Evolutionary conservation across 2,888 invertebrate genomes (phyloP).

Genomic region (Pherbina coryleti): DNA sequence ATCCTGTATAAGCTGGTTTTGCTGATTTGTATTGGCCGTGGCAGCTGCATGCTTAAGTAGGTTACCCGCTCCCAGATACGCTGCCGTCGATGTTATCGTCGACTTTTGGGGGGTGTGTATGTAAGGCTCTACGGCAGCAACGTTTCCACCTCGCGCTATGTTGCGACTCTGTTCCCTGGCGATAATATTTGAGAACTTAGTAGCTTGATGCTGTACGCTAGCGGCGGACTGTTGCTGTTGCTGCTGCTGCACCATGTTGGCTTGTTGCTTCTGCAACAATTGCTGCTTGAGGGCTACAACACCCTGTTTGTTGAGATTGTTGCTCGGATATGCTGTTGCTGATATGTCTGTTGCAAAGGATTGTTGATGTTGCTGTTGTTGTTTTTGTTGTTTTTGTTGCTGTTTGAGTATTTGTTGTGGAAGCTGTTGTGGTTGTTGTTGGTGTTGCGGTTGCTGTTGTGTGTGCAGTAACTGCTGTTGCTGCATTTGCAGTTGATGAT

Average conservation of each 20-base stretch:
- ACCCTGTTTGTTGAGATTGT: conserved; percentile 53
- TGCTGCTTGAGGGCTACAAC: conserved; percentile 63
- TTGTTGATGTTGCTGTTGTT: conserved; percentile 49
- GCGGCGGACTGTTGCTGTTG: conserved; percentile 53
- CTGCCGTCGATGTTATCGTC: conserved; percentile 69
- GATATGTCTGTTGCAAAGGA: conserved; percentile 10
- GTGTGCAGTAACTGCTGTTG: conserved; percentile 46
- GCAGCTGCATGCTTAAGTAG: conserved; percentile 65
- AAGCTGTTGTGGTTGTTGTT: conserved; percentile 54
- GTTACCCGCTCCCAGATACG: conserved; percentile 67
- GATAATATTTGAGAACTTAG: conserved; percentile 58
- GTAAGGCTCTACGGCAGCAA: conserved; percentile 89
- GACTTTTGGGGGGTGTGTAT: conserved; percentile 82
- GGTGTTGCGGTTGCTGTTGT: conserved; percentile 55
- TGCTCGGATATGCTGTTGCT: conserved; percentile 37
- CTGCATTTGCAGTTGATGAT: conserved; percentile 54
- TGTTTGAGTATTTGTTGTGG: conserved; percentile 47
- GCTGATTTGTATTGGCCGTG: conserved; percentile 67
- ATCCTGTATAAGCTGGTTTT: conserved; percentile 69
- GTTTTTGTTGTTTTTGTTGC: conserved; percentile 39
- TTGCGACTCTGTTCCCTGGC: conserved; percentile 55
- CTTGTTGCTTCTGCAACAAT: conserved; percentile 60
- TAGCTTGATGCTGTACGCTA: conserved; percentile 42
- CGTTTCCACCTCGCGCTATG: conserved; percentile 80
- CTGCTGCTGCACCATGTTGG: conserved; percentile 50